Evolutionary conservation across 2,113 vertebrate species (phyloP), one percentile per base, ranked within the genome.

Genomic region (Callospermophilus lateralis): DNA sequence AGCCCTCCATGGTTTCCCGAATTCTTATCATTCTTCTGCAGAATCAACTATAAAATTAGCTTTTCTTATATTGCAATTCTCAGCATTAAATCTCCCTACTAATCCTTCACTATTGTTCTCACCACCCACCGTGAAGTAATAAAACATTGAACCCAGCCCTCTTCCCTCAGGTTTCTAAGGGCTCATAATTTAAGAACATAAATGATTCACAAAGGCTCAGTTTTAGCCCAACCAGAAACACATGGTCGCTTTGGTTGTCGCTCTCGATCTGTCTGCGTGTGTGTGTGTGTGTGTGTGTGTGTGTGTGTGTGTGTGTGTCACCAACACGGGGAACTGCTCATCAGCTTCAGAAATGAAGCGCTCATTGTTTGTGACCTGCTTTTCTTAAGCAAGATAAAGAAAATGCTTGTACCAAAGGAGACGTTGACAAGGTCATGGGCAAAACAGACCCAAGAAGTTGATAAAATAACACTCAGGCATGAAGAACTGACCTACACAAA

Each of bases 41-140:
- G 77, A 84, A 55, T 48, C 76, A 28, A 34, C 72, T 45, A n/a
- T 13, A 58, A 63, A 93, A 87, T 86, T 48, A 26, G 32, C 79
- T 73, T 90, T 61, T 37, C 55, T 78, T 94, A 58, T 37, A 48
- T 22, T 51, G 24, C 34, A n/a, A 90, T 58, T 67, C 76, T 79
- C 84, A 74, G 76, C 58, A 65, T 86, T 91, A 53, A 96, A 84
- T 89, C 89, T 89, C n/a, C 28, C 39, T 32, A n/a, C 15, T 70
- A 55, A 96, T 34, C 19, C 37, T 79, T 70, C 65, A 28, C 32
- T 45, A 45, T 45, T 45, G 45, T 96, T 63, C 39, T 4, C 58
- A n/a, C 55, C 48, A 86, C 90, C 48, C 8, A 37, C 89, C 26
- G 12, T 39, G 68, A 77, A 26, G 70, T n/a, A 76, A 76, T 80